Base-by-base conservation (phyloP, 2,888 invertebrate species). In the Pandemis corylana region DNA sequence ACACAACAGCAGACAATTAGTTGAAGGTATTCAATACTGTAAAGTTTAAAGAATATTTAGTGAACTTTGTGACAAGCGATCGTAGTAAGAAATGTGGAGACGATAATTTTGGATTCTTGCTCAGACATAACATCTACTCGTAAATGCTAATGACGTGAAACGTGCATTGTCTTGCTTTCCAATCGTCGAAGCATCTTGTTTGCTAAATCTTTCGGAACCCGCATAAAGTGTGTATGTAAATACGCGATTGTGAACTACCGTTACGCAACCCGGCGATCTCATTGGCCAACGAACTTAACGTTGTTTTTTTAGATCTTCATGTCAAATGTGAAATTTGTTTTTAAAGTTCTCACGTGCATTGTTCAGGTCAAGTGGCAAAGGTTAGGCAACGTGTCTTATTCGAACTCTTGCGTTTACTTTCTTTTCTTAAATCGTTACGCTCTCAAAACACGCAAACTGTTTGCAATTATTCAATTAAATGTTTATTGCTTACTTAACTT, bases 1-100 rank as follows among this genome's bases (percentile, higher is more conserved):
- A 71, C 95, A 95, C 78, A 77, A 76, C 77, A 78, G 80, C 73
- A 69, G 72, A 61, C 15, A 70, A 13, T 65, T 13, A 61, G 42
- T 46, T 61, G 2, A 53, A 51, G 15, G 28, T 36, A 0, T 7
- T 13, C 9, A 15, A 36, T 36, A 28, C 0, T 36, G 3, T 13
- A 53, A 15, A 49, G n/a, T 15, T 13, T 7, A 41, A 7, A 41
- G 36, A 28, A 9, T 3, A 15, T 7, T 53, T 9, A 15, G n/a
- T 28, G 42, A 66, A 46, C 56, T 44, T 71, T 28, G 61, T 72
- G 72, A 72, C 72, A 69, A 69, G 69, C 67, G 67, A 62, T 73
- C 61, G 36, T 15, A 42, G 68, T 66, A 61, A 13, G 44, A 41
- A 53, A 49, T 28, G 9, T 41, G 6, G 7, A 56, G 66, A n/a